A percentile compares a stretch with the other conserved stretches of the same genome.
These are phyloP conservation scores for Nephrotoma guestfalica DNA, from an alignment of 2,888 invertebrate species.

Conservation along the genomic window DNA sequence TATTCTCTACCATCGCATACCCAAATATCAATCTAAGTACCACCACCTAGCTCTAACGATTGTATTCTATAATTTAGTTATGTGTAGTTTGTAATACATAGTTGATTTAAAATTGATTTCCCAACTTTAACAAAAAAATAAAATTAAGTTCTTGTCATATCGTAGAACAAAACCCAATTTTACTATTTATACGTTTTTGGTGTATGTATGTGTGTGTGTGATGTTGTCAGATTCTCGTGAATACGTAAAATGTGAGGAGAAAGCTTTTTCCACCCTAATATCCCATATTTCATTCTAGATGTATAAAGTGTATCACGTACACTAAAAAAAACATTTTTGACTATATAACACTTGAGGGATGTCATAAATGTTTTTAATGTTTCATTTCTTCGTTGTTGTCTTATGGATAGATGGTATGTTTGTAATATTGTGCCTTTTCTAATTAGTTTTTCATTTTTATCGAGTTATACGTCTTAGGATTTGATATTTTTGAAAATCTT, in stretches of 20 bases:
- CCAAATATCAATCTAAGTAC: not conserved
- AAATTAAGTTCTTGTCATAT: not conserved
- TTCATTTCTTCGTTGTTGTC: not conserved
- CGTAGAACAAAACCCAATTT: not conserved
- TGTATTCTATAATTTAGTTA: not conserved
- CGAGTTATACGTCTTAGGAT: not conserved
- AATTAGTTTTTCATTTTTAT: not conserved
- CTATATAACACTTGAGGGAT: not conserved
- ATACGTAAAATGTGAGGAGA: not conserved
- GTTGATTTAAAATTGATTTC: not conserved
- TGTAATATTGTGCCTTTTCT: not conserved
- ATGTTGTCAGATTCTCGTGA: not conserved
- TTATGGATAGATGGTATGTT: not conserved
- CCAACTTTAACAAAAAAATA: not conserved
- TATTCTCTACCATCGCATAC: not conserved
- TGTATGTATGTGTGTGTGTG: not conserved
- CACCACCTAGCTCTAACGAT: not conserved
- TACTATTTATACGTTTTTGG: not conserved
- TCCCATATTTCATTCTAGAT: not conserved
- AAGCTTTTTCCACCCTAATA: not conserved
- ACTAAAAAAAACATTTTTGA: not conserved
- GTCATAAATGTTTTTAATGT: not conserved
- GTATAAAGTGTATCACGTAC: not conserved
- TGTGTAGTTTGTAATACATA: not conserved
- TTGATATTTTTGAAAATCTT: not conserved